Evolutionary conservation across 2,113 vertebrate genomes (phyloP).

Genomic region (Gila orcuttii): DNA sequence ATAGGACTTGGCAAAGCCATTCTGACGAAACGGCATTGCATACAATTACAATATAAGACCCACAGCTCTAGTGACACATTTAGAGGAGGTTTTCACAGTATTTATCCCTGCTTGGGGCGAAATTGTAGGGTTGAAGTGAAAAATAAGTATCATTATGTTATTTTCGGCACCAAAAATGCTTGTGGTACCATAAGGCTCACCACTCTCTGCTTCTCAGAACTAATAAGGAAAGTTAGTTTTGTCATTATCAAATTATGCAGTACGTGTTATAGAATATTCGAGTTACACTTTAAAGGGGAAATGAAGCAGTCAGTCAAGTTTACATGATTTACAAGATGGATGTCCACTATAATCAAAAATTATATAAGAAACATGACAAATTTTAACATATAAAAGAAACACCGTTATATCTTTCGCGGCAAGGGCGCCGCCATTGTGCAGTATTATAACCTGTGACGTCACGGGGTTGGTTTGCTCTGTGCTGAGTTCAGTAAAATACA

Average conservation of each 20-base stretch:
- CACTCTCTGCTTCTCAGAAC: slow-evolving; percentile 2
- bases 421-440: no score
- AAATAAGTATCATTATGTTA: slow-evolving; percentile 14
- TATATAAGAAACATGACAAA: no score
- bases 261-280: background rate
- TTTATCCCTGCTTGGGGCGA: background rate
- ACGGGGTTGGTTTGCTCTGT: no score
- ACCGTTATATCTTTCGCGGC: no score
- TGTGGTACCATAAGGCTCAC: background rate
- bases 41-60: background rate
- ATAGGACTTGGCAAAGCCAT: background rate
- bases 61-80: background rate
- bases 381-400: no score
- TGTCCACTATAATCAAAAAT: no score
- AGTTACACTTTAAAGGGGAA: background rate
- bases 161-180: background rate
- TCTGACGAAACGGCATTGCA: background rate
- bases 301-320: no score
- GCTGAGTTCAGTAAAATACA: no score
- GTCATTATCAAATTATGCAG: slow-evolving; percentile 20
- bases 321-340: no score
- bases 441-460: no score
- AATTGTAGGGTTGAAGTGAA: slow-evolving; percentile 12
- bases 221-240: background rate
- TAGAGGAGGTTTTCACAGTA: background rate